Evolutionary conservation across 2,797 vertebrate species (phyloP).

Genomic region (Loris lydekkerianus): DNA sequence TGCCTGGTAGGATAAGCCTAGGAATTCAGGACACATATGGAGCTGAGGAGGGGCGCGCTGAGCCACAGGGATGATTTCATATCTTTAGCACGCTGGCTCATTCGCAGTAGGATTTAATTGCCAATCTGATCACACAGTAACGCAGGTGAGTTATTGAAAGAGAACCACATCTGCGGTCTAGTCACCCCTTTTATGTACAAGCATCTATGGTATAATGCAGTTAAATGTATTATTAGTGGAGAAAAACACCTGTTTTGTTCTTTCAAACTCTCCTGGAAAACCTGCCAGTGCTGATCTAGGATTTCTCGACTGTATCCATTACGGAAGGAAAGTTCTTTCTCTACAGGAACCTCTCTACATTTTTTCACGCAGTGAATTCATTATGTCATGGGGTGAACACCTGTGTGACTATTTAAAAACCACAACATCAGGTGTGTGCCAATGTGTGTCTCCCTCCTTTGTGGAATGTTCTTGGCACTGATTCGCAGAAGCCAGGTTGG

Average conservation of each 20-base stretch:
- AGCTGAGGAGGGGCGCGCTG: background rate
- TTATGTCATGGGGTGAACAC: conserved; percentile 63
- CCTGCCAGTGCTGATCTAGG: background rate
- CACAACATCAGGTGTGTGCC: conserved; percentile 50
- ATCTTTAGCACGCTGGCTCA: background rate
- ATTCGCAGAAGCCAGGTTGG: conserved; percentile 42
- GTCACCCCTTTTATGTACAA: background rate
- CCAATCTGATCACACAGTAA: background rate
- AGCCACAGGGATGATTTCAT: background rate
- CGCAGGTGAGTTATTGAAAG: background rate
- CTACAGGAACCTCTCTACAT: background rate
- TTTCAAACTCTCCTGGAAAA: background rate
- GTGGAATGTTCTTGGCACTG: conserved; percentile 15
- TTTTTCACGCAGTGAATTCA: conserved; percentile 56
- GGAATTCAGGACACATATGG: background rate
- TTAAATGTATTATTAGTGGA: background rate
- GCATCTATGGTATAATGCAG: background rate
- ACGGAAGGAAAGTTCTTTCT: conserved; percentile 29
- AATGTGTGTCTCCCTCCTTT: background rate
- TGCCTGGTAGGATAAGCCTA: too few species aligned
- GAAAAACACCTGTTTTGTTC: background rate
- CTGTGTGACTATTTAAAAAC: conserved; percentile 73
- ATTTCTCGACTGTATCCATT: conserved; percentile 9
- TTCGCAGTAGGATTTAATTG: background rate
- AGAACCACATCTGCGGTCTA: background rate